Conservation (phyloP, 2,888 invertebrate species). For the Dryobotodes eremita region DNA sequence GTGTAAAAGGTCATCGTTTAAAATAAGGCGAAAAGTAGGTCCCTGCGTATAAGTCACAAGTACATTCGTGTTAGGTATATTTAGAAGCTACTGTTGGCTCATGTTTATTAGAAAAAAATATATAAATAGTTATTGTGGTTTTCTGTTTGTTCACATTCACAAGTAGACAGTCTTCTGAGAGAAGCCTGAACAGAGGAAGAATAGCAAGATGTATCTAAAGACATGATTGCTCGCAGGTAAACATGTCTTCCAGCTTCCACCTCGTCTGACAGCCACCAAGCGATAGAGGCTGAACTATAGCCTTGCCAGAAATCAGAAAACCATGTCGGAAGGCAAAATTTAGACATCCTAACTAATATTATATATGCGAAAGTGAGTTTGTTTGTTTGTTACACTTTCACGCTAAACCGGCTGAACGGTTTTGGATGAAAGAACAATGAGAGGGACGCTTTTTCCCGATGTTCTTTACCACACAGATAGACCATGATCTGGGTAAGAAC, state of each 20-base stretch:
- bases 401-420: too few species aligned
- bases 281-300: not conserved
- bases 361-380: too few species aligned
- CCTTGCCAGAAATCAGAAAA: not conserved
- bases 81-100: not conserved
- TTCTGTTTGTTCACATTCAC: not conserved
- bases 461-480: too few species aligned
- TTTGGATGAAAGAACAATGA: too few species aligned
- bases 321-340: not conserved
- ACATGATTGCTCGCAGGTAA: not conserved
- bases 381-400: too few species aligned
- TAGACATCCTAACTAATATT: not conserved
- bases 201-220: not conserved
- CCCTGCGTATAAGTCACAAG: not conserved
- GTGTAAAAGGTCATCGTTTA: constrained; percentile 4
- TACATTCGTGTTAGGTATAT: not conserved
- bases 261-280: not conserved
- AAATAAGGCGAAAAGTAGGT: not conserved
- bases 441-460: too few species aligned
- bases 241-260: too few species aligned
- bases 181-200: not conserved
- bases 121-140: not conserved
- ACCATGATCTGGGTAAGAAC: too few species aligned
- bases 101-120: not conserved
- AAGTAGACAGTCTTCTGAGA: not conserved